Percentiles rank a stretch among this genome's conserved stretches.
Conservation (phyloP, 2,888 invertebrate species). For the Pasiphila rectangulata region DNA sequence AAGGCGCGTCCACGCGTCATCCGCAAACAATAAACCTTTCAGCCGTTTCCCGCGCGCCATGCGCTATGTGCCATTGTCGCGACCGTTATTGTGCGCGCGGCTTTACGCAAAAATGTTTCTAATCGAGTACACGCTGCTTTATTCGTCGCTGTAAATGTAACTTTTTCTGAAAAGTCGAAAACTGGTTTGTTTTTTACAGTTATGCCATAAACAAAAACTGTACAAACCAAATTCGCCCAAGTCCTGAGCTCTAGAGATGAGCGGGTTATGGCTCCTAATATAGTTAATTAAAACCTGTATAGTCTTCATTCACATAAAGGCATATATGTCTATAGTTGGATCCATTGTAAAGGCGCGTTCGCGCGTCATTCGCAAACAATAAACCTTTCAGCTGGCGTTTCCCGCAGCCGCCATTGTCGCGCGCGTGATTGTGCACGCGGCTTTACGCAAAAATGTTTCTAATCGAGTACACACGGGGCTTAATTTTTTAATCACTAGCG, state of each 20-base stretch:
- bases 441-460: conserved; percentile 31
- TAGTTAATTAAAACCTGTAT: too few relatives aligned
- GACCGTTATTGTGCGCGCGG: conserved; percentile 29
- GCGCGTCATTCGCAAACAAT: conserved; percentile 45
- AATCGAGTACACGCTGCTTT: conserved; percentile 22
- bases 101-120: conserved; percentile 31
- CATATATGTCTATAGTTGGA: too few relatives aligned
- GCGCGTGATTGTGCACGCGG: conserved; percentile 29
- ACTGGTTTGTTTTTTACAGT: too few relatives aligned
- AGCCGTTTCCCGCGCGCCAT: conserved; percentile 38
- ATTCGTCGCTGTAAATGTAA: conserved; percentile 3
- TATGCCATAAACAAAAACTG: too few relatives aligned
- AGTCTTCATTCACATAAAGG: too few relatives aligned
- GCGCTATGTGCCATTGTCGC: conserved; percentile 42
- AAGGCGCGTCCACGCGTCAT: conserved; percentile 35
- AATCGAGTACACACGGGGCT: conserved; percentile 27
- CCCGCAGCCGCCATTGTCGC: conserved; percentile 44
- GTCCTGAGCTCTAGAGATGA: too few relatives aligned
- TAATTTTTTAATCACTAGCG: too few relatives aligned
- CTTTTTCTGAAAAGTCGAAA: too few relatives aligned
- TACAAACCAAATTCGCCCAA: too few relatives aligned
- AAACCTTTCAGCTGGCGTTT: conserved; percentile 45
- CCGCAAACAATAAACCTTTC: conserved; percentile 50
- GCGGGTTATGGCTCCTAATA: too few relatives aligned
- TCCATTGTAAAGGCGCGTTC: conserved; percentile 32